phyloP scores from a whole-genome alignment of 2,113 vertebrate genomes.

The Salvelinus fontinalis region DNA sequence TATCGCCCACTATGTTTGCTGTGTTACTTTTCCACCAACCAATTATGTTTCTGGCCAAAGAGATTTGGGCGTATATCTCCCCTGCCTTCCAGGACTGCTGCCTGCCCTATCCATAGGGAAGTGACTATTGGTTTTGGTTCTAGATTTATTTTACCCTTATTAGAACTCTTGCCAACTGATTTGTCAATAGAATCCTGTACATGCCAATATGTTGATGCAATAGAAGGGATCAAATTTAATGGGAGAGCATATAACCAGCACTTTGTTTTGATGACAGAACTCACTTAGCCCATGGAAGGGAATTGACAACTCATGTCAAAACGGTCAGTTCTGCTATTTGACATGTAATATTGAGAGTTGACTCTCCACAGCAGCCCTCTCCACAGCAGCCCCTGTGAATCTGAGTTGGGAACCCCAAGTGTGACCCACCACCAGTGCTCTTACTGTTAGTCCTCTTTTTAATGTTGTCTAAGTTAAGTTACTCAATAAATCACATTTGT shows the following conservation, averaged over 20 bases:
- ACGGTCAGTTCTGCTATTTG: neutral
- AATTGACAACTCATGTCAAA: conserved; percentile 17
- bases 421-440: conserved; percentile 63
- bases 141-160: neutral
- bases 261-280: conserved; percentile 15
- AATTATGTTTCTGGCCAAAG: conserved; percentile 16
- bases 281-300: neutral
- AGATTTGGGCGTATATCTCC: conserved; percentile 6
- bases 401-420: conserved; percentile 19
- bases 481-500: conserved; percentile 59
- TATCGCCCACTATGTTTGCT: conserved; percentile 9
- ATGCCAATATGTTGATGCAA: neutral
- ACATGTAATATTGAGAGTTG: neutral
- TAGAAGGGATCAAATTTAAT: neutral
- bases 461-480: conserved; percentile 51
- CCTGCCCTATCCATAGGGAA: conserved; percentile 1
- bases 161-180: neutral
- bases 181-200: neutral
- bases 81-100: conserved; percentile 21
- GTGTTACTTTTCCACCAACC: conserved; percentile 17
- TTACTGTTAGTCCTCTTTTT: conserved; percentile 51
- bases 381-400: conserved; percentile 12
- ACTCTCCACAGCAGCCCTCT: neutral
- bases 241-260: conserved; percentile 5
- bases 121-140: neutral